Evolutionary conservation across 2,888 invertebrate species (phyloP), one percentile per base, ranked within the genome.

Genomic region (Lycia hirtaria): DNA sequence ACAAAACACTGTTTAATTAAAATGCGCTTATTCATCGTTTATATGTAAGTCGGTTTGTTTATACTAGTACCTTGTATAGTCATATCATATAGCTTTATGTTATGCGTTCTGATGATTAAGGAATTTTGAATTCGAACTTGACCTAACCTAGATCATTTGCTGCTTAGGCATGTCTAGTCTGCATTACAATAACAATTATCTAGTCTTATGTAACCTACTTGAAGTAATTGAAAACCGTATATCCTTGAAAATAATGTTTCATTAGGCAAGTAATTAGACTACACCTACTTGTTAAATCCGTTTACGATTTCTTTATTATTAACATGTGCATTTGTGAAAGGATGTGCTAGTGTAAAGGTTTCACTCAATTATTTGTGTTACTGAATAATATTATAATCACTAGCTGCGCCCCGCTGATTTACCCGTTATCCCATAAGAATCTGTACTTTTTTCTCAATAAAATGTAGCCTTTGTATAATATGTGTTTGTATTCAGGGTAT

Each of bases 71-170:
- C n/a, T n/a, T n/a, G n/a, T n/a, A n/a, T n/a, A n/a, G n/a, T n/a
- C n/a, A n/a, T n/a, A n/a, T n/a, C n/a, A n/a, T n/a, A n/a, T n/a
- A n/a, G 3, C 15, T 26, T 26, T 26, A 26, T 5, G 7, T 4
- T 12, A 22, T 22, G 38, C 12, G 2, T 10, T 20, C 12, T 22
- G 20, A 22, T 38, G 19, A 38, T 19, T 37, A 19, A 12, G 35
- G 19, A 19, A 37, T 19, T 38, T 38, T n/a, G 2, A 38, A 38
- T 20, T 6, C n/a, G 20, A 38, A 38, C 37, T 38, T 38, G 38
- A 38, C 38, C 38, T 22, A 19, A 5, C 35, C 35, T 35, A 35
- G 35, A 35, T 12, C 9, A 24, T 9, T 7, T 9, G 17, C 4
- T 9, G 9, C 10, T 37, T n/a, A n/a, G n/a, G n/a, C n/a, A 38